Evolutionary conservation across 2,113 vertebrate species (phyloP), one percentile per base, ranked within the genome.

Genomic region (Sebastes fasciatus): DNA sequence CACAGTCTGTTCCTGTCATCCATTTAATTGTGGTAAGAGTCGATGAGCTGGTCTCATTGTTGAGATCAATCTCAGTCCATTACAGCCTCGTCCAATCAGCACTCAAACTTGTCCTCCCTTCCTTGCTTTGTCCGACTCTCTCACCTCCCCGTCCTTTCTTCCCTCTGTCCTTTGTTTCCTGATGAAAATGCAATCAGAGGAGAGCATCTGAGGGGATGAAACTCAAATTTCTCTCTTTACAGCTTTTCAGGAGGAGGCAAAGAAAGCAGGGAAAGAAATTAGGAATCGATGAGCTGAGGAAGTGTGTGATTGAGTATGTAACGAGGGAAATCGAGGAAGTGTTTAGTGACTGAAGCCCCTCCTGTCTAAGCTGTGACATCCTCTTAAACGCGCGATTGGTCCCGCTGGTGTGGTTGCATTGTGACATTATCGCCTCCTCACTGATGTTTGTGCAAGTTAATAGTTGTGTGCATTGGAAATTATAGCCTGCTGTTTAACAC

Each of bases 401-500:
- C 86, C 84, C 88, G 93, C 91, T 83, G 89, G 90, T 77, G 9
- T 92, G 92, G 91, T 91, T 84, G 68, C 78, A 65, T 96, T 92
- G 43, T 83, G 90, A 81, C 88, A 71, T 92, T 65, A 77, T 85
- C 83, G 80, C 71, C 65, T 72, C 51, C 4, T 94, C 80, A 89
- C 93, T 94, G 91, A 93, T 55, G 61, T 94, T 91, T 93, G 88
- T 94, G 90, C 86, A 91, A 95, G 89, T 60, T 83, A 72, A 69
- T 88, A 86, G 72, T 78, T 43, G 67, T 89, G 79, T 91, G 89
- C 92, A 85, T 91, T 84, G 92, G 95, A 95, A 78, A 63, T 69
- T 19, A 94, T 94, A 86, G 65, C 91, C 90, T 92, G 89, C 85
- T 92, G 89, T 90, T 91, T 97, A 91, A 97, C 95, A 93, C 80